Percentiles rank a stretch among this genome's conserved stretches.
Evolutionary conservation across 2,888 invertebrate species (phyloP).

Genomic region (Metallyticus violacea): DNA sequence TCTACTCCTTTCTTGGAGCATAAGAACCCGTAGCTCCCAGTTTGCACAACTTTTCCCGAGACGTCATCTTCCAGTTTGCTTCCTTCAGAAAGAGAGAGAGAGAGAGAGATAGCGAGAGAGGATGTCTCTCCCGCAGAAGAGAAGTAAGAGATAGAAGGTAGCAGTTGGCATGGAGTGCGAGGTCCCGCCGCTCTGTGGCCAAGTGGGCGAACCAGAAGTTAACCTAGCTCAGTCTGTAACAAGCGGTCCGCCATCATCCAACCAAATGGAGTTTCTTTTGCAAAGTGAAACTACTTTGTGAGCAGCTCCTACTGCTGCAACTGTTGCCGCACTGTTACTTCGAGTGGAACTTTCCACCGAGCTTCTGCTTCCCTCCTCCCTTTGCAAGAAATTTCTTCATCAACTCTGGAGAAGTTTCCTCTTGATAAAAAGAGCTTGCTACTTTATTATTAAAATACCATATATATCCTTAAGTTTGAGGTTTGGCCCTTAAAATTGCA

Average conservation of each 20-base stretch:
- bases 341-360: neutral
- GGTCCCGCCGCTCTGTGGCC: neutral
- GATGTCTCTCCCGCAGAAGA: too few species aligned
- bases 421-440: neutral
- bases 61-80: neutral
- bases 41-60: neutral
- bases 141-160: neutral
- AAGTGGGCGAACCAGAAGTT: neutral
- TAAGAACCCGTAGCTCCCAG: neutral
- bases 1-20: neutral
- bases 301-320: neutral
- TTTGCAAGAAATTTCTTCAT: neutral
- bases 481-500: neutral
- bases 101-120: neutral
- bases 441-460: neutral
- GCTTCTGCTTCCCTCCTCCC: neutral
- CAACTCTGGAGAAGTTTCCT: neutral
- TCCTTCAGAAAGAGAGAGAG: neutral
- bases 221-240: neutral
- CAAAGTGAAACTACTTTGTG: constrained; percentile 9
- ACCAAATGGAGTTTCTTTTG: constrained; percentile 8
- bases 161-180: neutral
- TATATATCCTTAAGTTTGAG: neutral
- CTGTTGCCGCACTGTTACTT: neutral
- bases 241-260: constrained; percentile 1